Evolutionary conservation across 2,797 vertebrate species (phyloP), one percentile per base, ranked within the genome.

Genomic region (Percopsis omiscomaycus): DNA sequence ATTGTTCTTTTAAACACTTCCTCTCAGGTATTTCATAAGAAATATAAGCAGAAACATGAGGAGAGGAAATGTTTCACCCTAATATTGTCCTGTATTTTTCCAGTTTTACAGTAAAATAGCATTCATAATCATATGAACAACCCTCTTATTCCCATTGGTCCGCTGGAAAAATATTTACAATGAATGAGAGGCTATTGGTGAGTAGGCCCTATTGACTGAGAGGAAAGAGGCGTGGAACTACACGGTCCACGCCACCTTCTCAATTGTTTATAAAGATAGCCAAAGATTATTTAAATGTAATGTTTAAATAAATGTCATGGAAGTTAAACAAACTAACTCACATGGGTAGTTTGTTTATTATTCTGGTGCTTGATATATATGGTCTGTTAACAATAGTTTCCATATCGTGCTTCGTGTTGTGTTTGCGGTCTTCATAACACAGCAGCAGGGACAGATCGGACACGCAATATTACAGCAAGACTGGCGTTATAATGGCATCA

Each of bases 401-500:
- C 11, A 13, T 48, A 14, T 48, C 46, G 32, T 42, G 6, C 2
- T 48, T 12, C 46, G 16, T 51, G 48, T 49, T 28, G 61, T 65
- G 66, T 71, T 52, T 56, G 50, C 44, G 30, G 10, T 55, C 68
- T 64, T 64, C 73, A 73, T 37, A 54, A 71, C 78, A 65, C 65
- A 81, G 78, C 78, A 80, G 55, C 49, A 37, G 54, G 32, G 47
- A n/a, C 32, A 28, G 52, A 55, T 48, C 64, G 61, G 28, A 16
- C 61, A 28, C 15, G 2, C 66, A 70, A 69, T 45, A 48, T 54
- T 47, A 4, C 56, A 51, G 57, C 50, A 50, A 67, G 44, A 16
- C 73, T 82, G 69, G 54, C 71, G 15, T 8, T 48, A 45, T 81
- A 56, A 96, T 96, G 95, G 93, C 94, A 85, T 91, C 95, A 5